phyloP scores from a whole-genome alignment of 2,797 vertebrate species.

The Acipenser transmontanus region DNA sequence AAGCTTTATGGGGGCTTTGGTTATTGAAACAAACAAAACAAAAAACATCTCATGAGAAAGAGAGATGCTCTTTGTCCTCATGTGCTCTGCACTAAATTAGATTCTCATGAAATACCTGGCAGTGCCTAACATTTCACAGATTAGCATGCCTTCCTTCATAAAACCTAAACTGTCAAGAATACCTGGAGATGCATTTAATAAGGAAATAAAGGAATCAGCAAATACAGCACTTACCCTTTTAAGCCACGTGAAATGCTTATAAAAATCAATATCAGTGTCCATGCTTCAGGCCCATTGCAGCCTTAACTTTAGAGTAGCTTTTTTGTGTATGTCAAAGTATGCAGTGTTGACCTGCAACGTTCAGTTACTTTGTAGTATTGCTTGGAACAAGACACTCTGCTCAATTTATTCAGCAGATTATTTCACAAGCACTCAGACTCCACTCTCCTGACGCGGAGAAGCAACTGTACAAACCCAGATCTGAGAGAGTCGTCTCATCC shows the following conservation, averaged over 20 bases:
- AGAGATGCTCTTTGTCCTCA: slow-evolving; percentile 38
- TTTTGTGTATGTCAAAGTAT: slow-evolving; percentile 27
- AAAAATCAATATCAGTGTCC: slow-evolving; percentile 94
- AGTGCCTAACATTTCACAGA: slow-evolving; percentile 24
- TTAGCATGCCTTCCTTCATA: slow-evolving; percentile 9
- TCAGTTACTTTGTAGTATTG: not conserved
- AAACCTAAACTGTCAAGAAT: not conserved
- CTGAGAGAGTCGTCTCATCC: slow-evolving; percentile 32
- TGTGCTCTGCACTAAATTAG: slow-evolving; percentile 38
- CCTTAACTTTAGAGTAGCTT: slow-evolving; percentile 51
- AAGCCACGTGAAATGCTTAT: slow-evolving; percentile 94
- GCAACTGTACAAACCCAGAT: slow-evolving; percentile 44
- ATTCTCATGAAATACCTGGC: slow-evolving; percentile 38
- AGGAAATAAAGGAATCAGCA: slow-evolving; percentile 32
- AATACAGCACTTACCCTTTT: slow-evolving; percentile 77
- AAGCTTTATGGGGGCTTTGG: slow-evolving; percentile 3
- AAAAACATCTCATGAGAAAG: slow-evolving; percentile 38
- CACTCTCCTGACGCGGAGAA: slow-evolving; percentile 42
- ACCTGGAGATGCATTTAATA: not conserved
- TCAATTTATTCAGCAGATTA: slow-evolving; percentile 42
- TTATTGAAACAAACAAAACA: not conserved
- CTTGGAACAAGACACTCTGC: slow-evolving; percentile 33
- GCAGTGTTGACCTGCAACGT: slow-evolving; percentile 28
- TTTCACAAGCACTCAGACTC: slow-evolving; percentile 31
- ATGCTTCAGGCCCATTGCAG: slow-evolving; percentile 86